Conservation (phyloP, 2,888 invertebrate genomes). For the Temnothorax unifasciatus region DNA sequence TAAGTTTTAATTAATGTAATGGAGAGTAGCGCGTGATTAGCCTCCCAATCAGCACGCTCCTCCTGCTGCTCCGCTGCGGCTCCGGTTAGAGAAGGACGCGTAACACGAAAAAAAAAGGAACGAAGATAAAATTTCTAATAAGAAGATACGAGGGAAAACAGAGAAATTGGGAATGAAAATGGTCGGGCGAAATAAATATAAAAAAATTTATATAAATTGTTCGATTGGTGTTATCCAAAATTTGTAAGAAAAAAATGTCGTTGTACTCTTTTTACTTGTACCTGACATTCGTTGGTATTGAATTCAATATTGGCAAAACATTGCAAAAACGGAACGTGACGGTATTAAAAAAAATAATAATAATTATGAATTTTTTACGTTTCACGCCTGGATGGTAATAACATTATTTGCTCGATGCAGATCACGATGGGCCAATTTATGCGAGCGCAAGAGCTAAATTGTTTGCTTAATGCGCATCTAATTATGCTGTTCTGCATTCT, state of each 20-base stretch:
- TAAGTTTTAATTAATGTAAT: slow-evolving; percentile 85
- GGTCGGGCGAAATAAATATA: neutral
- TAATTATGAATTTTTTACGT: neutral
- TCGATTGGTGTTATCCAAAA: neutral
- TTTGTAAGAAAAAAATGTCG: neutral
- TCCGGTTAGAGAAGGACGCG: slow-evolving; percentile 30
- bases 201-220: slow-evolving; percentile 13
- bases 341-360: neutral
- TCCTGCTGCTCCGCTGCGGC: slow-evolving; percentile 59
- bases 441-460: slow-evolving; percentile 29
- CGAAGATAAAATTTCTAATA: slow-evolving; percentile 18
- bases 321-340: neutral
- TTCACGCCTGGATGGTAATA: neutral
- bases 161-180: neutral
- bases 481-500: slow-evolving; percentile 51
- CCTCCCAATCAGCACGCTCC: slow-evolving; percentile 78
- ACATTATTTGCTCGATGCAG: neutral
- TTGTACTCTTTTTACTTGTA: neutral
- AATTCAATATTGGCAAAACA: neutral
- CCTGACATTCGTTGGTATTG: neutral
- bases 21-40: slow-evolving; percentile 84
- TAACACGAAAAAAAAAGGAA: slow-evolving; percentile 16
- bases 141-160: slow-evolving; percentile 12
- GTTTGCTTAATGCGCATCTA: slow-evolving; percentile 51
- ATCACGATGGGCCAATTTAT: slow-evolving; percentile 29